Evolutionary conservation across 2,113 vertebrate species (phyloP).

Genomic region (Rhea pennata): DNA sequence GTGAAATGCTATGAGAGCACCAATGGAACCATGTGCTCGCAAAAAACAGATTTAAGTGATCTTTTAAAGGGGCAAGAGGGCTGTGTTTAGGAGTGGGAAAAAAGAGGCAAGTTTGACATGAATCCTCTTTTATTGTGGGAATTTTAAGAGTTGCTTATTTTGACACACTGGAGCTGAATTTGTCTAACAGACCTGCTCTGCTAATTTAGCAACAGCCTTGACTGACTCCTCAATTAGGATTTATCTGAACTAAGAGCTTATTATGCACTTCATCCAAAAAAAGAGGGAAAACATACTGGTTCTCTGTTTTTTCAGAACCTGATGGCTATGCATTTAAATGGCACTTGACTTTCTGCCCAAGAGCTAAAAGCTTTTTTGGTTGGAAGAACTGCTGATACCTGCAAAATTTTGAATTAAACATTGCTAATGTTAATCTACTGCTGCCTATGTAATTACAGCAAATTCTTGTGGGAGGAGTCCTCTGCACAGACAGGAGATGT

Average conservation of each 20-base stretch:
- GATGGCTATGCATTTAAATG: conserved; percentile 32
- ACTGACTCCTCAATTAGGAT: conserved; percentile 53
- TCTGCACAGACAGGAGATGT: neutral
- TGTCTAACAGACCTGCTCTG: conserved; percentile 35
- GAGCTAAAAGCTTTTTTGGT: conserved; percentile 68
- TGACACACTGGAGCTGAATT: conserved; percentile 14
- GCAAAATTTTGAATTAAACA: neutral
- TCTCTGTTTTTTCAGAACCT: neutral
- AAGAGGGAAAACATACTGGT: neutral
- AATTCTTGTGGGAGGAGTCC: neutral
- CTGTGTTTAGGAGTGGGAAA: accelerated
- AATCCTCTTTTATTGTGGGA: neutral
- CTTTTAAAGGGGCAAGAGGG: neutral
- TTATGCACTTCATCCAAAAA: conserved; percentile 4
- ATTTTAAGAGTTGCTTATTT: conserved; percentile 3
- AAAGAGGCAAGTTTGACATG: neutral
- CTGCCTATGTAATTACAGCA: neutral
- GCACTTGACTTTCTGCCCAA: conserved; percentile 50
- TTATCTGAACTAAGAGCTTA: conserved; percentile 51
- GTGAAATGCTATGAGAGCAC: neutral
- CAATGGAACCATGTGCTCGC: neutral
- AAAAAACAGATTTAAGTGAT: neutral
- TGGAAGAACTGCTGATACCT: conserved; percentile 5
- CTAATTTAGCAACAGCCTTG: conserved; percentile 39
- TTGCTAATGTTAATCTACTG: neutral